Evolutionary conservation across 2,797 vertebrate genomes (phyloP).

Genomic region (Synanceia verrucosa): DNA sequence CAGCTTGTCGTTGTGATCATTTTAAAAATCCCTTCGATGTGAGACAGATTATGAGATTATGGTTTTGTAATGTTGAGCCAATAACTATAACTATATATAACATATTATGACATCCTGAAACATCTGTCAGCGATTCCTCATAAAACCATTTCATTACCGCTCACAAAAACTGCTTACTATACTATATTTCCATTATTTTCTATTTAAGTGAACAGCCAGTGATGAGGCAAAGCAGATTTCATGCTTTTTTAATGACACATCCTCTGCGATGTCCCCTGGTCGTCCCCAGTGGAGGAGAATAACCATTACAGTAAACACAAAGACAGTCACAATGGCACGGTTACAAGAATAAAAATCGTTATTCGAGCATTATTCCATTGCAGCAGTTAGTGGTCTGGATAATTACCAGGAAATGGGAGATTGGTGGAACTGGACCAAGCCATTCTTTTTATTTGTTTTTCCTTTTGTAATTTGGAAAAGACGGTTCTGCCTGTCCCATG

Average conservation of each 20-base stretch:
- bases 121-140: too few species aligned
- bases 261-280: constrained; percentile 42
- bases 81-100: neutral
- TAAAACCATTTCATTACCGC: neutral
- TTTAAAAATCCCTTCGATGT: neutral
- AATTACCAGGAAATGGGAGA: constrained; percentile 75
- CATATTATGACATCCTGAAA: neutral
- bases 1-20: too few species aligned
- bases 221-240: constrained; percentile 64
- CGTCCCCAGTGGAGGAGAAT: constrained; percentile 50
- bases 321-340: constrained; percentile 50
- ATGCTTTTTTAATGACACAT: constrained; percentile 67
- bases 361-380: constrained; percentile 61
- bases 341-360: constrained; percentile 56
- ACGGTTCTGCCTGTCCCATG: constrained; percentile 1
- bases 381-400: constrained; percentile 72
- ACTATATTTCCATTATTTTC: neutral
- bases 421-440: constrained; percentile 36
- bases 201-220: constrained; percentile 37
- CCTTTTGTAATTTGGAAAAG: constrained; percentile 33
- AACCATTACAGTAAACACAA: constrained; percentile 60
- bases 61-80: neutral
- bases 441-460: constrained; percentile 31
- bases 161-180: neutral
- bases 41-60: neutral